Evolutionary conservation across 2,113 vertebrate species (phyloP).

Genomic region (Mugil cephalus): DNA sequence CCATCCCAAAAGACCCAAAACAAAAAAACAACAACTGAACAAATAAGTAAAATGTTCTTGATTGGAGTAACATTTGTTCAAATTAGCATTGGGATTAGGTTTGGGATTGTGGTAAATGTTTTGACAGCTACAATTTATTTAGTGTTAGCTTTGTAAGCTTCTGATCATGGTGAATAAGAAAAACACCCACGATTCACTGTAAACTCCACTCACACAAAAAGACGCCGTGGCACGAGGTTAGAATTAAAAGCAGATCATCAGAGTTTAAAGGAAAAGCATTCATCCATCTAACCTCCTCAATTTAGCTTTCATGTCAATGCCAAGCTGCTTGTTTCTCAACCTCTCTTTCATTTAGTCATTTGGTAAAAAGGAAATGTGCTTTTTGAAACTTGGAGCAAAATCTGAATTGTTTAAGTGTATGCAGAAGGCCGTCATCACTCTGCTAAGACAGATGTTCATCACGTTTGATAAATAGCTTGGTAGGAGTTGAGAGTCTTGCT

Average conservation of each 20-base stretch:
- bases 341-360: constrained; percentile 24
- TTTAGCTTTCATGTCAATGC: constrained; percentile 38
- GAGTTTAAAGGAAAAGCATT: constrained; percentile 30
- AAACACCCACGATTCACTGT: constrained; percentile 10
- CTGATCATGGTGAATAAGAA: constrained; percentile 34
- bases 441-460: not conserved
- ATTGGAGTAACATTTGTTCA: not conserved
- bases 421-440: constrained; percentile 21
- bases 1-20: too few relatives aligned
- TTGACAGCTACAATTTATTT: constrained; percentile 35
- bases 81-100: constrained; percentile 22
- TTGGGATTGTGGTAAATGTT: constrained; percentile 15
- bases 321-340: constrained; percentile 40
- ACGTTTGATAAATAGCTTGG: not conserved
- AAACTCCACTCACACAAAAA: constrained; percentile 32
- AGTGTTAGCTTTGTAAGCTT: constrained; percentile 11
- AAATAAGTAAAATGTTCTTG: too few relatives aligned
- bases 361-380: constrained; percentile 10
- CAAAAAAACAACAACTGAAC: too few relatives aligned
- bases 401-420: constrained; percentile 1
- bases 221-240: constrained; percentile 27
- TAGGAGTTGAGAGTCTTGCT: not conserved
- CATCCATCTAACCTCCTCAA: constrained; percentile 17
- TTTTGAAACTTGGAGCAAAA: constrained; percentile 5
- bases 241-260: constrained; percentile 51